Evolutionary conservation across 2,888 invertebrate genomes (phyloP), one percentile per base, ranked within the genome.

Genomic region (Sinodicranocentrus sp.): DNA sequence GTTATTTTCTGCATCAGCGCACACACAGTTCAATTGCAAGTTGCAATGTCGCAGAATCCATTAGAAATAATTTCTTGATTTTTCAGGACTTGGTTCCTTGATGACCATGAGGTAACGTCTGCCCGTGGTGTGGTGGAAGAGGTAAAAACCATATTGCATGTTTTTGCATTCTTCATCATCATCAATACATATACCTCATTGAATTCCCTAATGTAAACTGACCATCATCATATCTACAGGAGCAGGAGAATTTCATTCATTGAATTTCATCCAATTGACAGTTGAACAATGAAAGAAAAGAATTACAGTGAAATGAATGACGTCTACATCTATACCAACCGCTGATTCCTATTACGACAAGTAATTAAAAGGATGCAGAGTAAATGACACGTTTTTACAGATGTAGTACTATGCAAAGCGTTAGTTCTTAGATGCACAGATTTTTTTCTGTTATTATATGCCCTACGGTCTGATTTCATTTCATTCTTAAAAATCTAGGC

Each of bases 271-370:
- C 70, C 70, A 25, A 77, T 68, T 68, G 77, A 77, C 77, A 77
- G 28, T 13, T 19, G 33, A 43, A 77, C 77, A 77, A 77, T 57
- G 59, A 39, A 68, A 77, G 52, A 28, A 75, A 65, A 65, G 8
- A 75, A 75, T 63, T 75, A 59, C 48, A 76, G 63, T 76, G 76
- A n/a, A 76, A 21, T 65, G 65, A 65, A 67, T 76, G 76, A 73
- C 63, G 59, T 48, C 52, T 21, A 44, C 75, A 75, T 52, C 75
- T 54, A 44, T 73, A 75, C 75, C 75, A 75, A 75, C 73, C 75
- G 28, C 75, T 75, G 75, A 44, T 26, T 28, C 26, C 33, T 57
- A 77, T 68, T 77, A 68, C 43, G 23, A 10, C 33, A 43, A 57
- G 68, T 67, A 68, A 77, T 68, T 77, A 68, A 77, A 77, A 77